Evolutionary conservation across 2,797 vertebrate species (phyloP), one percentile per base, ranked within the genome.

Genomic region (Cynodonichthys magdalenae): DNA sequence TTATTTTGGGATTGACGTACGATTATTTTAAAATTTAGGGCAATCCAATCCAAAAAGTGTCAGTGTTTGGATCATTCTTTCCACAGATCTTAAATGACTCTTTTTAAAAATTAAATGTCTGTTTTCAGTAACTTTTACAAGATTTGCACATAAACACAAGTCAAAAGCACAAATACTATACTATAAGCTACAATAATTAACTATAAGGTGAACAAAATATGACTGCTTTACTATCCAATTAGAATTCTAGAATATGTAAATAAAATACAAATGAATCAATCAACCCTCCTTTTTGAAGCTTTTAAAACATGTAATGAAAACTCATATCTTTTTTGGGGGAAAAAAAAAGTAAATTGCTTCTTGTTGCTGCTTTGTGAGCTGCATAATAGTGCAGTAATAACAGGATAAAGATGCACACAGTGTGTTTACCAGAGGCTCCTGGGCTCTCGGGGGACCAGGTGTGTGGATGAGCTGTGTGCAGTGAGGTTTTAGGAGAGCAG

Each of bases 351-450:
- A 55, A 58, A 56, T 44, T 3, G 2, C 29, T 59, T 31, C 47
- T 19, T 6, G 12, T 53, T 15, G 3, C 27, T 50, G 15, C 53
- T 51, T 27, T 53, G 15, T 15, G 29, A 45, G n/a, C 53, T 24
- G 53, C 34, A 46, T 11, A 28, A 50, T 48, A 69, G 27, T 60
- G 61, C 49, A 61, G 49, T 41, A 28, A 46, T 17, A 57, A 34
- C 51, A 59, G 28, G 57, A 55, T 15, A 49, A 59, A 51, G 58
- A 73, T 18, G 19, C 15, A 63, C 54, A 48, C 73, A 56, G 58
- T 74, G 71, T 77, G 66, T 73, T 81, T 79, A 77, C 71, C 74
- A 31, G 48, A 51, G 63, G 69, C 67, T 53, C 39, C 64, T 1
- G 52, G 41, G 12, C 44, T 77, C 79, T 68, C 65, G 44, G 72